phyloP scores from a whole-genome alignment of 2,888 invertebrate genomes.

The Eupeodes latifasciatus region DNA sequence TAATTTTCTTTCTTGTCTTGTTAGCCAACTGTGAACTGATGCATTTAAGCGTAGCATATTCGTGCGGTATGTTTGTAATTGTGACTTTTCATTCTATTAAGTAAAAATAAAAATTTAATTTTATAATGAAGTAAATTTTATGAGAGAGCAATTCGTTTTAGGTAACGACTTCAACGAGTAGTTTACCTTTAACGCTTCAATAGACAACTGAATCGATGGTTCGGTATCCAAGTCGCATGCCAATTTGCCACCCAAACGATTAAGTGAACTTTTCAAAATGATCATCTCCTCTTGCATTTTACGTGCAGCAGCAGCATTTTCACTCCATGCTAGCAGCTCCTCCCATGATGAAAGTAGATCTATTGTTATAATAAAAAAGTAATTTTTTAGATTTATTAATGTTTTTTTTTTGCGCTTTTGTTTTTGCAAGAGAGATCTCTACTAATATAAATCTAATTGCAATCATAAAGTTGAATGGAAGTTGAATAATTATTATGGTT shows the following conservation, averaged over 20 bases:
- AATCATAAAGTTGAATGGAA: conserved; percentile 45
- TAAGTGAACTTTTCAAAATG: conserved; percentile 82
- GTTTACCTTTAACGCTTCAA: conserved; percentile 83
- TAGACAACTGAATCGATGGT: conserved; percentile 83
- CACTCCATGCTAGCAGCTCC: conserved; percentile 84
- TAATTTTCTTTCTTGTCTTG: conserved; percentile 83
- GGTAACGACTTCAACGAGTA: background rate
- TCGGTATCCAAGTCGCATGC: conserved; percentile 83
- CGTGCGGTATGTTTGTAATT: conserved; percentile 83
- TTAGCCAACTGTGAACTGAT: conserved; percentile 84
- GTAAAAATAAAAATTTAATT: conserved; percentile 28
- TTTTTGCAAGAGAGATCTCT: conserved; percentile 56
- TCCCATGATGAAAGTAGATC: conserved; percentile 84
- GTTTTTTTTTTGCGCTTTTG: conserved; percentile 36
- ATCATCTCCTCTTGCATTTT: conserved; percentile 84
- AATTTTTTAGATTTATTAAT: conserved; percentile 54
- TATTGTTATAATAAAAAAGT: conserved; percentile 76
- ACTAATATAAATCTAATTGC: conserved; percentile 66
- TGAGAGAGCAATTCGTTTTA: conserved; percentile 15
- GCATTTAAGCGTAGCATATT: conserved; percentile 84
- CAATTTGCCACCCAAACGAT: conserved; percentile 82
- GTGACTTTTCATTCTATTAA: conserved; percentile 82
- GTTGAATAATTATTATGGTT: conserved; percentile 27
- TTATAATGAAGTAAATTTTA: conserved; percentile 3
- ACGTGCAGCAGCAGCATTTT: conserved; percentile 84